Conservation (phyloP, 2,888 invertebrate species). For the Vanessa cardui region DNA sequence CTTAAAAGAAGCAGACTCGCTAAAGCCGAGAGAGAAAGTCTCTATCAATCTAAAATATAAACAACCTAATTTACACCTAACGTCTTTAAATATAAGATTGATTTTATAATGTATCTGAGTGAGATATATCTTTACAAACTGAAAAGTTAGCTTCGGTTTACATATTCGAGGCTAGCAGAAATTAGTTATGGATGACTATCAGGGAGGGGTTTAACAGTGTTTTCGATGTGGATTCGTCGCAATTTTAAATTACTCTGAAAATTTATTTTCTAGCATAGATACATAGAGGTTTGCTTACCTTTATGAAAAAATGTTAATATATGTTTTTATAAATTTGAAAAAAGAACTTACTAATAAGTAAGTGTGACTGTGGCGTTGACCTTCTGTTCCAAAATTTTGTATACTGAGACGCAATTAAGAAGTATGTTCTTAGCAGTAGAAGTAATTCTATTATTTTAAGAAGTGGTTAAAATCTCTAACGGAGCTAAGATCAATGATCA, state of each 20-base stretch:
- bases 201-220: conserved; percentile 13
- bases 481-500: too few species aligned
- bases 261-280: neutral
- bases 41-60: conserved; percentile 18
- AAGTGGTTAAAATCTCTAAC: too few species aligned
- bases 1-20: conserved; percentile 33
- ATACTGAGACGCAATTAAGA: too few species aligned
- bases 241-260: conserved; percentile 2
- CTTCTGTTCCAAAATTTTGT: too few species aligned
- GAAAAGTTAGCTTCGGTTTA: conserved; percentile 54
- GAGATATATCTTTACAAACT: conserved; percentile 24
- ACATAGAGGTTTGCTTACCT: too few species aligned
- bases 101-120: conserved; percentile 19
- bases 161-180: conserved; percentile 52
- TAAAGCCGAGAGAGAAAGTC: conserved; percentile 25
- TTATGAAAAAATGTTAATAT: too few species aligned
- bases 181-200: conserved; percentile 68
- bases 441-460: too few species aligned
- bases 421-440: too few species aligned
- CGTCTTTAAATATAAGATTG: conserved; percentile 9
- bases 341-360: neutral
- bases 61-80: conserved; percentile 23
- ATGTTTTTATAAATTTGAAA: too few species aligned
- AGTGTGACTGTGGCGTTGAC: too few species aligned
- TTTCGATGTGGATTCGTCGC: conserved; percentile 5